A percentile compares a stretch with the other conserved stretches of the same genome.
Evolutionary conservation across 2,888 invertebrate genomes (phyloP).

Genomic region (Phlogophora meticulosa): DNA sequence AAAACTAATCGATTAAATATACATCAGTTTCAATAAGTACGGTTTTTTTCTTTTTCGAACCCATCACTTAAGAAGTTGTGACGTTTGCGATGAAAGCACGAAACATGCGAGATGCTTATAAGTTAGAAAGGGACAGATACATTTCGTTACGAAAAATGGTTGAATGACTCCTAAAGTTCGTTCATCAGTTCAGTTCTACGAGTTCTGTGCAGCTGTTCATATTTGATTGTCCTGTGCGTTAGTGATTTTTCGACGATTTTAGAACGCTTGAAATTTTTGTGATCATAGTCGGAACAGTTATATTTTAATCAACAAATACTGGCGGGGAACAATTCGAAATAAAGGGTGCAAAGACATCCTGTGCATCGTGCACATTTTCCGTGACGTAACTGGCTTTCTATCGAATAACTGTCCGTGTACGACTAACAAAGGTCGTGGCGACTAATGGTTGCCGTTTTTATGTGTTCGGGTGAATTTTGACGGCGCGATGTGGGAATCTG

Average conservation of each 20-base stretch:
- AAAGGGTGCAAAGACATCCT: conserved; percentile 25
- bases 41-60: conserved; percentile 30
- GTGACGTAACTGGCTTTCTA: conserved; percentile 88
- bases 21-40: not conserved
- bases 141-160: conserved; percentile 42
- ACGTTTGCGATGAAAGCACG: conserved; percentile 46
- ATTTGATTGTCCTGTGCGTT: conserved; percentile 62
- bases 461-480: conserved; percentile 75
- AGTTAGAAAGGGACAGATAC: conserved; percentile 45
- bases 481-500: conserved; percentile 87
- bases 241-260: conserved; percentile 56
- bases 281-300: conserved; percentile 32
- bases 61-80: conserved; percentile 51
- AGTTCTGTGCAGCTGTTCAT: conserved; percentile 70
- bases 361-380: conserved; percentile 70
- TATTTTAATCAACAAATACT: conserved; percentile 23
- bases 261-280: conserved; percentile 61
- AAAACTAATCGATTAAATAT: not conserved
- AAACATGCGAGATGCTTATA: conserved; percentile 12
- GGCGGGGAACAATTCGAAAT: conserved; percentile 35
- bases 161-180: conserved; percentile 66
- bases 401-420: conserved; percentile 78
- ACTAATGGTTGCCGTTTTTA: conserved; percentile 78
- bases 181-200: conserved; percentile 65
- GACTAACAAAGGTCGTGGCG: conserved; percentile 80